These are phyloP conservation scores for Crambe crambe DNA, from an alignment of 37 sponge, comb jelly and placozoan species.

Conservation along the genomic window DNA sequence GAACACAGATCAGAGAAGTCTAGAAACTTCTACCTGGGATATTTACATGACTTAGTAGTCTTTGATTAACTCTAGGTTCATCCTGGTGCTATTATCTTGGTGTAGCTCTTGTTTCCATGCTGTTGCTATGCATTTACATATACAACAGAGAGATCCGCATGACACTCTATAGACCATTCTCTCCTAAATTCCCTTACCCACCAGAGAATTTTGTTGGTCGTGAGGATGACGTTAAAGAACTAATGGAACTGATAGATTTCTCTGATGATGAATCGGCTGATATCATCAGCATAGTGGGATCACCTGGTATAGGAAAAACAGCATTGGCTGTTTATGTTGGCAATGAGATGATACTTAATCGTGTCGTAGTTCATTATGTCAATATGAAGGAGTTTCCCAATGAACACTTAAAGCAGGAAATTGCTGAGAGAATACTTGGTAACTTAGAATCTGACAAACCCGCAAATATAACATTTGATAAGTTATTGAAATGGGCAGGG, in stretches of 20 bases:
- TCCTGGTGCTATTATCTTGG: no score
- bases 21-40: no score
- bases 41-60: no score
- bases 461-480: neutral
- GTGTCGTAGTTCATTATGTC: slow-evolving; percentile 23
- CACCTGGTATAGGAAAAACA: slow-evolving; percentile 37
- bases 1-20: no score
- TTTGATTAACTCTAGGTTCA: no score
- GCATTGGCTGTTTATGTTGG: slow-evolving; percentile 25
- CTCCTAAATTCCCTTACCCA: slow-evolving; percentile 11
- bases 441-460: no score
- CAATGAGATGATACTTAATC: neutral
- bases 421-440: slow-evolving; percentile 18
- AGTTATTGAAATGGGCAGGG: slow-evolving; percentile 4
- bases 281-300: slow-evolving; percentile 24
- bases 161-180: neutral
- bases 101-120: no score
- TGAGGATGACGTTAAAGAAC: neutral
- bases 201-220: slow-evolving; percentile 20
- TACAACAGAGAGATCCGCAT: neutral
- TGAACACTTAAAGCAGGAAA: neutral
- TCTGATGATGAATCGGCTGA: neutral
- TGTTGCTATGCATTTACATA: no score
- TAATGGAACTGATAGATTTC: neutral
- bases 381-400: slow-evolving; percentile 8